Base-by-base conservation (phyloP, 2,888 invertebrate genomes). In the Odontothrips loti region DNA sequence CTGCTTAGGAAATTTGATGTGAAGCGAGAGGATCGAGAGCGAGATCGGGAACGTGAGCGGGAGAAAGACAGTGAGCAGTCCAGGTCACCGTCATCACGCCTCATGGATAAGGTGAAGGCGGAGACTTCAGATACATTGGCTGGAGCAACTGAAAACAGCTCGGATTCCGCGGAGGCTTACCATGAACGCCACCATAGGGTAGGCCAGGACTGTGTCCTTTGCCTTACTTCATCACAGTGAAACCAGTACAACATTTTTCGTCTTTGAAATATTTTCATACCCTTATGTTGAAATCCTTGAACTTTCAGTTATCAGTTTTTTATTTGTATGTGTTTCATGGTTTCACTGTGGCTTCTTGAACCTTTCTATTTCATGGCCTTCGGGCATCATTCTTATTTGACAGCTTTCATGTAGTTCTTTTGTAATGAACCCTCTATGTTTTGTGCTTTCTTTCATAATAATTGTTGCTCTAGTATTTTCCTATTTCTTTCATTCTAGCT, bases 131-230 rank as follows among this genome's bases (percentile, higher is more conserved):
- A 75, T 75, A 75, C 23, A 27, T 75, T 75, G 68, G 23, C 68
- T 23, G 68, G 68, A 23, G 27, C 68, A 27, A 75, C 68, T 75
- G 68, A 75, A 27, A 75, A 75, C 68, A 75, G 68, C 68, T 75
- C 68, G 68, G 68, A 75, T 75, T 75, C 68, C 27, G 68, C 23
- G 23, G 68, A 75, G 68, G 68, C 68, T 75, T 75, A 75, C 68
- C 68, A 75, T 75, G 68, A 75, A 75, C 68, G 68, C 68, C 68
- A 27, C 68, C 68, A 75, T 75, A 75, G 68, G 68, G 68, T 75
- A 75, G 68, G 68, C 68, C 68, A 75, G 68, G 68, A 75, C 68
- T 75, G 68, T 75, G 68, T 75, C 68, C 68, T 75, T 75, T 75
- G 68, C 68, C 68, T 75, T 75, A 27, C 23, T 27, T 75, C 9